Percentiles rank a stretch among this genome's conserved stretches.
phyloP scores from a whole-genome alignment of 2,797 vertebrate genomes.

The Remorina albescens region DNA sequence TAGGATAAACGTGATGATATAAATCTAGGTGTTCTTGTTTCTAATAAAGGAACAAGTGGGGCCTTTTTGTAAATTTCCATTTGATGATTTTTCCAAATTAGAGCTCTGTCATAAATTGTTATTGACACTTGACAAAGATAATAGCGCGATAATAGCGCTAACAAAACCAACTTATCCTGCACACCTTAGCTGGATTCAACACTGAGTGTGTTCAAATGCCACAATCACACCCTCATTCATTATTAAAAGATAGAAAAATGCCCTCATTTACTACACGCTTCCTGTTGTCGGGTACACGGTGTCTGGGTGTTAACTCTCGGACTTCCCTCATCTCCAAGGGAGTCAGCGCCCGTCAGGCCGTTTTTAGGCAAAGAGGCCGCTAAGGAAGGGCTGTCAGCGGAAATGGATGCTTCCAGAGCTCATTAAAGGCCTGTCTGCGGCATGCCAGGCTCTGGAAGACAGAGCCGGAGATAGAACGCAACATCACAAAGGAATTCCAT shows the following conservation, averaged over 20 bases:
- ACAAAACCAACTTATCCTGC: not conserved
- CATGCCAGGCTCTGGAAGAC: conserved; percentile 75
- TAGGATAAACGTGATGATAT: conserved; percentile 16
- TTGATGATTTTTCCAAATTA: conserved; percentile 1
- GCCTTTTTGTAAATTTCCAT: not conserved
- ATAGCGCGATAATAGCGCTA: not conserved
- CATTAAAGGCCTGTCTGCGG: conserved; percentile 80
- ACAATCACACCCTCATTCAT: conserved; percentile 34
- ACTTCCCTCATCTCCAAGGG: conserved; percentile 35
- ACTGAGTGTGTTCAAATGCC: conserved; percentile 5
- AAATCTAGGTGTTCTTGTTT: conserved; percentile 6
- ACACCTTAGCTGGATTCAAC: not conserved
- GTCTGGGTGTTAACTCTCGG: conserved; percentile 38
- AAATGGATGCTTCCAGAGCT: conserved; percentile 79
- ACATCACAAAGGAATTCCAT: conserved; percentile 82
- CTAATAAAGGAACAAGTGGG: not conserved
- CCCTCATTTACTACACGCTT: conserved; percentile 24
- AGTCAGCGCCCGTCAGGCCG: conserved; percentile 51
- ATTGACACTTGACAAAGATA: not conserved
- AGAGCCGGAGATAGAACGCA: conserved; percentile 75
- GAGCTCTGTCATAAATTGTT: conserved; percentile 6
- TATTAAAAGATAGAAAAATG: conserved; percentile 29
- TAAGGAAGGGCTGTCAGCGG: conserved; percentile 76
- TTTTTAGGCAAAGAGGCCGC: conserved; percentile 72
- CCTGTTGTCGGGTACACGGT: conserved; percentile 26